Conservation (phyloP, 92 coral and sea anemone genomes). For the Bergia sp. region DNA sequence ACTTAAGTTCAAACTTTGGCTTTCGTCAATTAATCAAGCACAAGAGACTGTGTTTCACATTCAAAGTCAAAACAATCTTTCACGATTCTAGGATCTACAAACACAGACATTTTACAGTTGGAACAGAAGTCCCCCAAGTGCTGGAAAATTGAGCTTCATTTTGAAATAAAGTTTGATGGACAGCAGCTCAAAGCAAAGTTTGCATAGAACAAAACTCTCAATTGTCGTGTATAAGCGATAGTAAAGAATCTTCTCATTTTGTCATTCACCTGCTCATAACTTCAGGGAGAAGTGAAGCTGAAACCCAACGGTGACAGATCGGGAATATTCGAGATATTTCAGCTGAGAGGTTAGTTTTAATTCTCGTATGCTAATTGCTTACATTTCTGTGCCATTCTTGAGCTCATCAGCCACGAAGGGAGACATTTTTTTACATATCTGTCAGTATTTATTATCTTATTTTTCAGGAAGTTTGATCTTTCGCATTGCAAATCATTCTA, state of each 20-base stretch:
- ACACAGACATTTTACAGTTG: no score
- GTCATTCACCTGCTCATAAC: background rate
- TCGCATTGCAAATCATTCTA: conserved; percentile 63
- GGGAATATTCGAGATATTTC: conserved; percentile 67
- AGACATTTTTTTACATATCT: background rate
- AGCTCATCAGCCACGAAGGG: no score
- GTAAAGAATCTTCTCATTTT: background rate
- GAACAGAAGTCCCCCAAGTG: no score
- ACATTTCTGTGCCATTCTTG: background rate
- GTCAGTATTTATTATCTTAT: background rate
- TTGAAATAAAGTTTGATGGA: background rate
- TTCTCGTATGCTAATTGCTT: background rate
- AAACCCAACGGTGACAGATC: conserved; percentile 68
- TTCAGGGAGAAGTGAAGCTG: conserved; percentile 63
- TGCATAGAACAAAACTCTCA: no score
- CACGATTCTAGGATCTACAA: no score
- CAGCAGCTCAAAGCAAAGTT: background rate
- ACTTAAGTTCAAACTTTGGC: no score
- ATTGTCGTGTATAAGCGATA: background rate
- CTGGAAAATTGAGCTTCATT: no score
- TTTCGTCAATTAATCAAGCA: background rate
- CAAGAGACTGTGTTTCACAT: background rate
- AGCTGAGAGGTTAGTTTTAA: conserved; percentile 60
- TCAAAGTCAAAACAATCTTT: background rate
- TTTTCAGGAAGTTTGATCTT: conserved; percentile 49